Conservation (phyloP, 2,888 invertebrate genomes). For the Bellardia pandia region DNA sequence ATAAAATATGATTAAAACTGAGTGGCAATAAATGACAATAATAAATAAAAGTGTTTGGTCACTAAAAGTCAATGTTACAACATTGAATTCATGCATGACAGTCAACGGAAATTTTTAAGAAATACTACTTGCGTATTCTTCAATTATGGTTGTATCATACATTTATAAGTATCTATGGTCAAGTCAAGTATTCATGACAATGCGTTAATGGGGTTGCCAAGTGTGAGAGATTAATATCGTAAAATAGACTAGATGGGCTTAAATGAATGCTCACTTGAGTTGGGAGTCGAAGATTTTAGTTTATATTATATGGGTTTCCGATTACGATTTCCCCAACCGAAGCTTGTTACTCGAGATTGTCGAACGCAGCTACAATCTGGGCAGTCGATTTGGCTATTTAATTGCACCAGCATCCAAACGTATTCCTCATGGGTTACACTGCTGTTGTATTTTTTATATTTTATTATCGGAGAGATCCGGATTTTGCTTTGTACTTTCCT, state of each 20-base stretch:
- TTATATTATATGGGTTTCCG: too few relatives aligned
- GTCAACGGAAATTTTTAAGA: constrained; percentile 54
- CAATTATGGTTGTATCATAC: background rate
- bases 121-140: constrained; percentile 9
- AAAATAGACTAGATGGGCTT: background rate
- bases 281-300: too few relatives aligned
- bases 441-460: too few relatives aligned
- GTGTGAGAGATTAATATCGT: background rate
- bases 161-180: background rate
- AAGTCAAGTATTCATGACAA: background rate
- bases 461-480: too few relatives aligned
- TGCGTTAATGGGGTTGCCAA: constrained; percentile 17
- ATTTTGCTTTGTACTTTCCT: too few relatives aligned
- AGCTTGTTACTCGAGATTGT: too few relatives aligned
- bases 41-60: constrained; percentile 29
- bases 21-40: constrained; percentile 32
- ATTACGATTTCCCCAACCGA: too few relatives aligned
- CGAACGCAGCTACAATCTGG: too few relatives aligned
- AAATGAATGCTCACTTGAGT: too few relatives aligned
- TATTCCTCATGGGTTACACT: too few relatives aligned
- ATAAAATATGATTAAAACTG: constrained; percentile 59
- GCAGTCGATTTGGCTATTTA: too few relatives aligned
- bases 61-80: constrained; percentile 58
- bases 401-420: too few relatives aligned
- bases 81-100: constrained; percentile 63